Percentiles rank a stretch among this genome's conserved stretches.
These are phyloP conservation scores for Pangasius larnaudii DNA, from an alignment of 2,797 vertebrate species.

Conservation along the genomic window DNA sequence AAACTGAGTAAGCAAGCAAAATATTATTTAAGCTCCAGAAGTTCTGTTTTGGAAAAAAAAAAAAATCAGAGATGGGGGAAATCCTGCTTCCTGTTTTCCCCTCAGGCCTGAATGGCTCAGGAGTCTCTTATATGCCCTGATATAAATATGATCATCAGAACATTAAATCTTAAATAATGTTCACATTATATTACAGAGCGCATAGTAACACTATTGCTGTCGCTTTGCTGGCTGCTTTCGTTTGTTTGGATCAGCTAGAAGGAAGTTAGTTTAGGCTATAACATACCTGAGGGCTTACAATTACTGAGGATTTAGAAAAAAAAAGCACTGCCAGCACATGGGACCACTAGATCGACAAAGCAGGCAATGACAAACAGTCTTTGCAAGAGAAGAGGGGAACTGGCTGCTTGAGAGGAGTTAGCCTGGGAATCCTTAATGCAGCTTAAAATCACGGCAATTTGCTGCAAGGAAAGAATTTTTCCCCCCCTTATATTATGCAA, in stretches of 20 bases:
- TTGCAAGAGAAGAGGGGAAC: slow-evolving; percentile 51
- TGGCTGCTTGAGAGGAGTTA: slow-evolving; percentile 52
- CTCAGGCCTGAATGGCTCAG: background rate
- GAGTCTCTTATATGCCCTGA: background rate
- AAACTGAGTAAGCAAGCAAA: background rate
- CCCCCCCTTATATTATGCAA: slow-evolving; percentile 39
- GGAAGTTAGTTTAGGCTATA: slow-evolving; percentile 11
- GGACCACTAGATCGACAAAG: slow-evolving; percentile 63
- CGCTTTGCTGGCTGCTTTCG: slow-evolving; percentile 8
- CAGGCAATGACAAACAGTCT: slow-evolving; percentile 63
- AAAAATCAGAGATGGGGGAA: background rate
- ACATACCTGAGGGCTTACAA: slow-evolving; percentile 40
- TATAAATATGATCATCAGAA: background rate
- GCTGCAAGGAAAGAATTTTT: slow-evolving; percentile 55
- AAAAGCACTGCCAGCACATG: slow-evolving; percentile 39
- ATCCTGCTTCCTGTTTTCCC: slow-evolving; percentile 9
- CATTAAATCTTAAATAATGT: background rate
- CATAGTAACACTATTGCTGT: slow-evolving; percentile 28
- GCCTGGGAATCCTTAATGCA: slow-evolving; percentile 57
- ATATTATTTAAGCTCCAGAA: background rate
- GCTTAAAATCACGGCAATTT: slow-evolving; percentile 61
- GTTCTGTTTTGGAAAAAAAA: background rate
- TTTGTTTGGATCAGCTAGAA: slow-evolving; percentile 12
- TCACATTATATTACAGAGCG: slow-evolving; percentile 38
- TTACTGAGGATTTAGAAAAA: slow-evolving; percentile 33